Base-by-base conservation (phyloP, 2,113 vertebrate species). In the Morphnarchus princeps region DNA sequence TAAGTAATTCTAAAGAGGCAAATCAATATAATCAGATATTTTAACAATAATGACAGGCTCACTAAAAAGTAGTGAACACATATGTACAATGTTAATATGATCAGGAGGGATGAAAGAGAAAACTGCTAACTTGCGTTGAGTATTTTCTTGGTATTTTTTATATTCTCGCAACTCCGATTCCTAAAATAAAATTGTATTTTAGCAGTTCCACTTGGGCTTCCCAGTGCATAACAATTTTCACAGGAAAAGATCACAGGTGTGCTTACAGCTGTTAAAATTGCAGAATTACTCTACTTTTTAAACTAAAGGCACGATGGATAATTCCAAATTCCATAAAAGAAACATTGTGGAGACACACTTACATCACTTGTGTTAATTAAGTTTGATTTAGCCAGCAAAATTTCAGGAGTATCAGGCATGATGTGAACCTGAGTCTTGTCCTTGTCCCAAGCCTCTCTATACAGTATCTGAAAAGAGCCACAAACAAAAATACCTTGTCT, bases 321-420 rank as follows among this genome's bases (percentile, higher is more conserved):
- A 79, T 43, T 52, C 29, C 50, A 45, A 74, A 81, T 76, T 43
- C 22, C 43, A 43, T 13, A 14, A 17, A 81, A 31, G 10, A 72
- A 54, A 38, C 24, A 26, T 16, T 42, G n/a, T 16, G 55, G 16
- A 80, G 96, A 49, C 24, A 62, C 19, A 88, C 81, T 97, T 98
- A 99, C 99, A 98, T 98, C 84, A 63, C 99, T 99, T 95, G 98
- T 98, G 97, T 98, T 99, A 85, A 98, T 24, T 45, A 98, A 98
- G 96, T 99, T 99, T 61, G 98, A 97, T 97, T 98, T 98, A 47
- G 98, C 98, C 96, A 98, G 95, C 21, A 98, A 40, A 86, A 99
- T 98, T 70, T 98, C 98, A 71, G 98, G 98, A 7, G 98, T 98
- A 77, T 99, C 98, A 67, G 98, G 98, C 98, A 98, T 98, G 91